A percentile compares a stretch with the other conserved stretches of the same genome.
Conservation (phyloP, 35 echinoderm and acorn worm genomes). For the Lytechinus pictus region DNA sequence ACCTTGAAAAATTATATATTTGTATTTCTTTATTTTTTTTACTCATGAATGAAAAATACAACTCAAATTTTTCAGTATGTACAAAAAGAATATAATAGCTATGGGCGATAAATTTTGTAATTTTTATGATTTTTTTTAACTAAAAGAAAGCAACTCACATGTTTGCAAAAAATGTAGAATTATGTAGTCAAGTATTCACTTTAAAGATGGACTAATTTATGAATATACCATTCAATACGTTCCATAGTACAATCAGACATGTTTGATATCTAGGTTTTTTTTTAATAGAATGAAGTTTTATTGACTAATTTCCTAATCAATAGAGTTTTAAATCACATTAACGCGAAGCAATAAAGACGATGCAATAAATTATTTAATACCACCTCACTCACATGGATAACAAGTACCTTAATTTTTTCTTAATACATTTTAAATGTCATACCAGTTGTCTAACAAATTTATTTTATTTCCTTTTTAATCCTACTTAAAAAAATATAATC, state of each 20-base stretch:
- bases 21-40: not conserved
- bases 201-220: not conserved
- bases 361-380: not conserved
- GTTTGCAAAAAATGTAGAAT: not conserved
- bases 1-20: not conserved
- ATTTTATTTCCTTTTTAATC: slow-evolving; percentile 47
- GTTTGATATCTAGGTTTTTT: not conserved
- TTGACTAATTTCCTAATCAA: not conserved
- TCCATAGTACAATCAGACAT: not conserved
- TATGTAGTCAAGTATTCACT: not conserved
- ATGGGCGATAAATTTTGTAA: not conserved
- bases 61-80: not conserved
- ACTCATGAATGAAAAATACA: not conserved
- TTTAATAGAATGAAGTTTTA: not conserved
- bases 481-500: not conserved
- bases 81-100: not conserved
- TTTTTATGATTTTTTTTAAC: not conserved
- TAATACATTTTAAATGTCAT: slow-evolving; percentile 8
- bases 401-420: not conserved
- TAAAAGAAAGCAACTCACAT: not conserved
- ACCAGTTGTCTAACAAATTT: slow-evolving; percentile 30
- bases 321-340: not conserved
- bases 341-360: not conserved
- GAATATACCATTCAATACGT: not conserved
- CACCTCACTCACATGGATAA: not conserved